A percentile compares a stretch with the other conserved stretches of the same genome.
Conservation (phyloP, 2,113 vertebrate genomes). For the Sisor rabdophorus region DNA sequence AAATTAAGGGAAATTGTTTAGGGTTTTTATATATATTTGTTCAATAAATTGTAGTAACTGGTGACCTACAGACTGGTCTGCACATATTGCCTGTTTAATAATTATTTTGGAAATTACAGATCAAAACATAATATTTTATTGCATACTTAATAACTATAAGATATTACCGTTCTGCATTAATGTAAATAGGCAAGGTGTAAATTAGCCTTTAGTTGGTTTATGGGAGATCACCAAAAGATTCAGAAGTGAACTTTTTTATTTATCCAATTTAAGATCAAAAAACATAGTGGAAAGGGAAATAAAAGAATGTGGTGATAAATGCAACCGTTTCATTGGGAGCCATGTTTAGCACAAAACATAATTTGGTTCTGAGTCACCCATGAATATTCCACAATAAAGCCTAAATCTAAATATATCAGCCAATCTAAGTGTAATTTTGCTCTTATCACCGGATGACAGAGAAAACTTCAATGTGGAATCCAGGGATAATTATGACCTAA, state of each 20-base stretch:
- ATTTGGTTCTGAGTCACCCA: slow-evolving; percentile 26
- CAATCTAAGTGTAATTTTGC: slow-evolving; percentile 36
- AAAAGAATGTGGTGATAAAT: not conserved
- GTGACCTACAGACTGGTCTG: no score
- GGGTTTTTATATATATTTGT: no score
- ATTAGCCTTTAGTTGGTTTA: not conserved
- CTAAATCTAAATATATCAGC: slow-evolving; percentile 40
- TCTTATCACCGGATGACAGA: slow-evolving; percentile 28
- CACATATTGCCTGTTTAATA: no score
- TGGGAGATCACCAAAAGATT: not conserved
- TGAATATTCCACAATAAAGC: slow-evolving; percentile 43
- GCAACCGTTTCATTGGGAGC: slow-evolving; percentile 17
- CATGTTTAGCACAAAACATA: slow-evolving; percentile 2
- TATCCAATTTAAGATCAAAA: slow-evolving; percentile 1
- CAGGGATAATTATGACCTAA: slow-evolving; percentile 44
- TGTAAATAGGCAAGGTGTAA: not conserved
- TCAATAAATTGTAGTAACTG: no score
- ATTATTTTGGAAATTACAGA: not conserved
- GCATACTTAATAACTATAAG: not conserved
- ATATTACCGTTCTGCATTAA: not conserved
- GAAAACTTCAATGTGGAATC: slow-evolving; percentile 41
- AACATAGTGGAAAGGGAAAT: slow-evolving; percentile 14
- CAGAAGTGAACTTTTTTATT: not conserved
- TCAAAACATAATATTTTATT: not conserved
- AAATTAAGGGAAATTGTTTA: no score